Conservation (phyloP, 2,888 invertebrate genomes). For the Nycteola revayana region DNA sequence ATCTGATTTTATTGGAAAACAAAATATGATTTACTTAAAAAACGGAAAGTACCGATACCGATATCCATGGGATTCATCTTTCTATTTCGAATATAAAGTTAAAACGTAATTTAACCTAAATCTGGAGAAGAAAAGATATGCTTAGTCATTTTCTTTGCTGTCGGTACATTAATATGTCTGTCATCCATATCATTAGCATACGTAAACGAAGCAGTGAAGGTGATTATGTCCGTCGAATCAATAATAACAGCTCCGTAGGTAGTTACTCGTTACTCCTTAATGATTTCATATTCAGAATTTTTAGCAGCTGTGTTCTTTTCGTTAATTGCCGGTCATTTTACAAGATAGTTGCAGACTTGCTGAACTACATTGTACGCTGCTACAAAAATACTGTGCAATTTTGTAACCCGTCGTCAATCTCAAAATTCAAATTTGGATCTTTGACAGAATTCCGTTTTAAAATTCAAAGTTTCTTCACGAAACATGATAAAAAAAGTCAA, state of each 20-base stretch:
- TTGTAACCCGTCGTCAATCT: neutral
- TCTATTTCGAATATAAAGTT: too few species aligned
- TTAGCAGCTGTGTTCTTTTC: too few species aligned
- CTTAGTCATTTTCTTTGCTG: too few species aligned
- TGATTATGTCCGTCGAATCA: constrained; percentile 30
- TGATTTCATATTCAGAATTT: too few species aligned
- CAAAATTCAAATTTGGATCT: neutral
- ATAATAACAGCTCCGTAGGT: constrained; percentile 14
- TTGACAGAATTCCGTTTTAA: neutral
- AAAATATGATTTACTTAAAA: too few species aligned
- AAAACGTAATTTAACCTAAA: too few species aligned
- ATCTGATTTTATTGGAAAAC: too few species aligned
- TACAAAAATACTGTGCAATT: neutral
- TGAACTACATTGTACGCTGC: neutral
- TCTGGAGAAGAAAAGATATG: too few species aligned
- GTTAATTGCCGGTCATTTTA: too few species aligned
- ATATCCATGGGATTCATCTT: too few species aligned
- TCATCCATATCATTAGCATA: constrained; percentile 27
- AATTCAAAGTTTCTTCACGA: neutral
- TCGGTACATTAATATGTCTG: constrained; percentile 10
- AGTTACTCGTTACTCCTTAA: neutral
- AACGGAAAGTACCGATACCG: too few species aligned
- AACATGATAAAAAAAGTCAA: constrained; percentile 11
- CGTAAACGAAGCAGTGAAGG: constrained; percentile 27
- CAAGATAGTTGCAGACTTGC: too few species aligned